These are phyloP conservation scores for Cephus pulcher DNA, from an alignment of 2,888 invertebrate species.

Conservation along the genomic window DNA sequence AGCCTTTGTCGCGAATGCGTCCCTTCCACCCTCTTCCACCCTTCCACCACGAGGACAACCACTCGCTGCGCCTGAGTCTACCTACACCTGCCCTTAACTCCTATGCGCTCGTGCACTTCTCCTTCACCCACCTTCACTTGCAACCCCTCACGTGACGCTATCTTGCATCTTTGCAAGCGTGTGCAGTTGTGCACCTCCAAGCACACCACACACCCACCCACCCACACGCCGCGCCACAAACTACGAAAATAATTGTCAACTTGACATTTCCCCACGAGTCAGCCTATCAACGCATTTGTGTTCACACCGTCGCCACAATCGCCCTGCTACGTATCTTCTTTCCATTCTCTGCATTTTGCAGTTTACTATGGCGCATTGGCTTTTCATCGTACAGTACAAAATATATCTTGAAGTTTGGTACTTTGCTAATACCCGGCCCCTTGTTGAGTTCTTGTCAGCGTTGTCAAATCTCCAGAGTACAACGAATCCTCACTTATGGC, in stretches of 20 bases:
- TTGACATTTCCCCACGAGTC: slow-evolving; percentile 26
- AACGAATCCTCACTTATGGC: neutral
- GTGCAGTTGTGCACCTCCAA: neutral
- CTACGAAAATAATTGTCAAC: slow-evolving; percentile 39
- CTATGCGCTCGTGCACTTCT: slow-evolving; percentile 20
- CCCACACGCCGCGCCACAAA: slow-evolving; percentile 20
- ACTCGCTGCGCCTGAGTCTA: slow-evolving; percentile 19
- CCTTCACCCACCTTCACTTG: slow-evolving; percentile 13
- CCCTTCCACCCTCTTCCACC: slow-evolving; percentile 18
- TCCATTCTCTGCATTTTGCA: neutral
- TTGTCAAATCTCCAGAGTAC: neutral
- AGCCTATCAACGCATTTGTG: neutral
- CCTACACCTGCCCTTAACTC: slow-evolving; percentile 18
- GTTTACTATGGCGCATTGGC: neutral
- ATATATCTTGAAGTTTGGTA: neutral
- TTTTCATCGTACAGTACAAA: neutral
- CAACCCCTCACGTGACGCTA: slow-evolving; percentile 17
- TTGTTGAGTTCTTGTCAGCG: neutral
- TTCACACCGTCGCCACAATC: neutral
- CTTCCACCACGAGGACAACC: slow-evolving; percentile 26
- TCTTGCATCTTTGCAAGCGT: neutral
- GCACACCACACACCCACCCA: neutral
- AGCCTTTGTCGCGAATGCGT: slow-evolving; percentile 59
- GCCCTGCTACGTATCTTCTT: neutral
- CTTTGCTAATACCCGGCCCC: neutral